Evolutionary conservation across 2,888 invertebrate species (phyloP).

Genomic region (Geotrupes spiniger): DNA sequence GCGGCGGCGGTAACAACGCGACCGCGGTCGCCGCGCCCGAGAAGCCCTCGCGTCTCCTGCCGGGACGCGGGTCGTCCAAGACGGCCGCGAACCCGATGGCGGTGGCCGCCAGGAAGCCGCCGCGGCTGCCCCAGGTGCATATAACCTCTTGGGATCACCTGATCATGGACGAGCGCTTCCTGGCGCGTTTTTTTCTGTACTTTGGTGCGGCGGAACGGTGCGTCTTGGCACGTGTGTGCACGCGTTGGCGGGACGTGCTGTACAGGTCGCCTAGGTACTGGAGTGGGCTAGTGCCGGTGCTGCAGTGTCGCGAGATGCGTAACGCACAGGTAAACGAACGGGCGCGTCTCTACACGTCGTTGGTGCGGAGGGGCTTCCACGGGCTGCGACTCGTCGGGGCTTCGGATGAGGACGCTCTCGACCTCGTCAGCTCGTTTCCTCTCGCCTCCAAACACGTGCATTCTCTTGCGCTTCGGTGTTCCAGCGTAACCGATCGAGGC

Average conservation of each 20-base stretch:
- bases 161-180: slow-evolving; percentile 80
- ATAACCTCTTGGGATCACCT: slow-evolving; percentile 71
- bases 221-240: slow-evolving; percentile 70
- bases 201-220: slow-evolving; percentile 69
- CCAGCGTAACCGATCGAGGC: slow-evolving; percentile 87
- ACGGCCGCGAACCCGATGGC: slow-evolving; percentile 25
- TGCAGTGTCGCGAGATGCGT: slow-evolving; percentile 81
- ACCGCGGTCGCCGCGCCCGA: slow-evolving; percentile 49
- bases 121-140: slow-evolving; percentile 55
- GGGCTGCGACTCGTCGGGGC: slow-evolving; percentile 81
- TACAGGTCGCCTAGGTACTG: slow-evolving; percentile 87
- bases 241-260: slow-evolving; percentile 82
- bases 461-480: slow-evolving; percentile 81
- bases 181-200: slow-evolving; percentile 80
- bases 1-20: slow-evolving; percentile 58
- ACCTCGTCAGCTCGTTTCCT: slow-evolving; percentile 83
- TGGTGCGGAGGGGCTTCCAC: slow-evolving; percentile 83
- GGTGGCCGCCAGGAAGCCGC: slow-evolving; percentile 32
- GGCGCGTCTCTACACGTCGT: slow-evolving; percentile 71
- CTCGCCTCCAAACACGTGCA: slow-evolving; percentile 79
- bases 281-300: slow-evolving; percentile 79
- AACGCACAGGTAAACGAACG: slow-evolving; percentile 57
- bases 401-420: slow-evolving; percentile 84
- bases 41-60: slow-evolving; percentile 51
- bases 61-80: slow-evolving; percentile 31